Evolutionary conservation across 2,888 invertebrate genomes (phyloP), one percentile per base, ranked within the genome.

Genomic region (Rhyacophila evoluta): DNA sequence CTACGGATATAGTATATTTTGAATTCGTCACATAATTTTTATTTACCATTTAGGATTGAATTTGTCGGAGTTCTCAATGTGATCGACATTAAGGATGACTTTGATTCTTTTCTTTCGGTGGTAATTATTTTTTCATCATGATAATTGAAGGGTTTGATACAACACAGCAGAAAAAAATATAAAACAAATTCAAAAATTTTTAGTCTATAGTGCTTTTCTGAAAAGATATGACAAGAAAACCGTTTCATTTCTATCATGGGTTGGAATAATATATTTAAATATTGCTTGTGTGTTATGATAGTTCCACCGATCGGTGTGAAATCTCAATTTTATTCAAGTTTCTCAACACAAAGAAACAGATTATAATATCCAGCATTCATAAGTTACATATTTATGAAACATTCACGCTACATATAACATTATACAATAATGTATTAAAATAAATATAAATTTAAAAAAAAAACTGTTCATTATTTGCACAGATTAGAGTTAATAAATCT

Each of bases 1-100:
- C 1, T 38, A n/a, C n/a, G 37, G 38, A 25, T 37, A 27, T 37
- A 37, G 36, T 36, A 38, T 72, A 25, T 72, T 72, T 55, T 55
- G 15, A 41, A 19, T 41, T 41, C 19, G 19, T 55, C 15, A 55
- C 19, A 8, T 55, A 19, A 55, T 19, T 55, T 3, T 19, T 55
- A 19, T 55, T 33, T 33, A 55, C 55, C 25, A 19, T 3, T 8
- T 19, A 4, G 29, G 12, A 36, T 72, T 37, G 36, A 36, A 28
- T 69, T 6, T 38, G 39, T 39, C 19, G 55, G 15, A 19, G 37
- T 72, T 73, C 77, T 80, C 77, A 80, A 75, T 80, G 80, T 80
- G 75, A 80, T 28, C 77, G 74, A 80, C 77, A 33, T 77, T 80
- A 74, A 80, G 79, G 38, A 38, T 70, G 12, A 29, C 70, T 38